A percentile compares a stretch with the other conserved stretches of the same genome.
These are phyloP conservation scores for Zaprionus davidi DNA, from an alignment of 1,140 invertebrate genomes.

Conservation along the genomic window DNA sequence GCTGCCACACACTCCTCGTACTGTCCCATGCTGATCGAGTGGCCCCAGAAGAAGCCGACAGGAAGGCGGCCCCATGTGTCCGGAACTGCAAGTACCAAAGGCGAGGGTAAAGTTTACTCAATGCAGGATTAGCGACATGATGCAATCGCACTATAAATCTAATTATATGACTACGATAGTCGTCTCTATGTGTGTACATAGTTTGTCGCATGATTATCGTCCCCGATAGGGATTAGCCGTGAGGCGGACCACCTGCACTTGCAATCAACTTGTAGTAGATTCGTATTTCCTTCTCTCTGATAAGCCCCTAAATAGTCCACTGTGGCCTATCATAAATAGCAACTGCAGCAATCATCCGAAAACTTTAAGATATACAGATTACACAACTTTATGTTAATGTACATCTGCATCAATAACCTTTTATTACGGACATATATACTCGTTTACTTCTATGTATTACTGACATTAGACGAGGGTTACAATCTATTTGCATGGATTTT, in stretches of 20 bases:
- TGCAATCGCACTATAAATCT: not conserved
- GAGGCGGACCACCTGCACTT: not conserved
- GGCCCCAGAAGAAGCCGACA: conserved; percentile 76
- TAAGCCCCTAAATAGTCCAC: not conserved
- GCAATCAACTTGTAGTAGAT: not conserved
- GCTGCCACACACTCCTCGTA: conserved; percentile 80
- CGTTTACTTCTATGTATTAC: too few species aligned
- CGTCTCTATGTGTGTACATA: not conserved
- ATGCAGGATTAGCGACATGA: not conserved
- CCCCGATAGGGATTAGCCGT: not conserved
- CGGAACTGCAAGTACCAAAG: conserved; percentile 56
- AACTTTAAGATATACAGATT: not conserved
- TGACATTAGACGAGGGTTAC: too few species aligned
- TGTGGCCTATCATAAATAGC: not conserved
- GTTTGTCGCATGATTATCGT: not conserved
- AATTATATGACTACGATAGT: too few species aligned
- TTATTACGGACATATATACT: too few species aligned
- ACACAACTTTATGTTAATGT: too few species aligned
- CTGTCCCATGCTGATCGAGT: conserved; percentile 74
- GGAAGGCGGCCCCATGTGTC: conserved; percentile 79
- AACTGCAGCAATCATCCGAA: not conserved
- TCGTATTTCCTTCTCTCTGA: not conserved
- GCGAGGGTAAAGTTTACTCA: not conserved
- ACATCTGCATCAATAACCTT: too few species aligned
- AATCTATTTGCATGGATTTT: too few species aligned